A percentile compares a stretch with the other conserved stretches of the same genome.
phyloP scores from a whole-genome alignment of 2,797 vertebrate genomes.

The Spinus pinus region DNA sequence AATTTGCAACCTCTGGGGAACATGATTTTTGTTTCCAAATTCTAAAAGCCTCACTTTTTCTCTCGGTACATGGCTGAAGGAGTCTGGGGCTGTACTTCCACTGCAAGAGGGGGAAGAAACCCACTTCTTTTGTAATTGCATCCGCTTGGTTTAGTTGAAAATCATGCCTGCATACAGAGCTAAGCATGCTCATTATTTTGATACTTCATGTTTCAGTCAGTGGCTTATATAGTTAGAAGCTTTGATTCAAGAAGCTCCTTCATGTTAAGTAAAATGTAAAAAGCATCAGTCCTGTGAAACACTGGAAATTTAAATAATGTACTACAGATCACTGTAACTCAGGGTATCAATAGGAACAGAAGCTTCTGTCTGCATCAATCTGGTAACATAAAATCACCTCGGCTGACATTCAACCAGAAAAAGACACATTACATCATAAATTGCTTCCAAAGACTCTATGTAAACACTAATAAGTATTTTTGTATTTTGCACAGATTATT shows the following conservation, averaged over 20 bases:
- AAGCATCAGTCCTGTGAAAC: not conserved
- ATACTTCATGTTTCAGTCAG: not conserved
- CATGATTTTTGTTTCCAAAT: not conserved
- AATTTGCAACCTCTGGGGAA: not conserved
- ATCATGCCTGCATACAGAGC: not conserved
- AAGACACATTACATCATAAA: not conserved
- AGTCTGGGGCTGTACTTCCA: not conserved
- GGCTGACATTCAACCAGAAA: not conserved
- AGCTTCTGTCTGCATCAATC: not conserved
- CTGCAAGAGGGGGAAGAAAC: not conserved
- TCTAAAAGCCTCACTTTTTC: not conserved
- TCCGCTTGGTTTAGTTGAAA: not conserved
- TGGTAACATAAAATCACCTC: not conserved
- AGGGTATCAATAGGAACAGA: not conserved
- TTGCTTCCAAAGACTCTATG: not conserved
- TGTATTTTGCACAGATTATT: not conserved
- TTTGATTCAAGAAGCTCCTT: not conserved
- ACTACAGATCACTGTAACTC: not conserved
- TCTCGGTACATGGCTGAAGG: not conserved
- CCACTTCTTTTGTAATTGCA: not conserved
- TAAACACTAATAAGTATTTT: not conserved
- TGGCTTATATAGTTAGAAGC: not conserved
- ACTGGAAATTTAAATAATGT: not conserved
- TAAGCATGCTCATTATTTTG: not conserved
- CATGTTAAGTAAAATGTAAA: not conserved